Evolutionary conservation across 2,888 invertebrate species (phyloP).

Genomic region (Artemia sinica): DNA sequence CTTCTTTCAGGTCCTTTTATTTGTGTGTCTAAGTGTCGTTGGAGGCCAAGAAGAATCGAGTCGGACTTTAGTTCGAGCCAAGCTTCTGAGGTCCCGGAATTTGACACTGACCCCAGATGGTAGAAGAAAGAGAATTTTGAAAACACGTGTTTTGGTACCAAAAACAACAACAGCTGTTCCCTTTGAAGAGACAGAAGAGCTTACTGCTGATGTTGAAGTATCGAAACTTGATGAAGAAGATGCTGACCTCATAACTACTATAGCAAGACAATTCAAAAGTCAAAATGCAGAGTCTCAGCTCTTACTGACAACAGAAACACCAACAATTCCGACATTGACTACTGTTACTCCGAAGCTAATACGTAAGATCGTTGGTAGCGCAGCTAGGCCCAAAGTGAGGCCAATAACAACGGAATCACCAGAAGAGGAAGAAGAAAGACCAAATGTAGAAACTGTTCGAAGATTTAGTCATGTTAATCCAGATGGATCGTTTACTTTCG

Average conservation of each 20-base stretch:
- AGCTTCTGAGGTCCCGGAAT: slow-evolving; percentile 10
- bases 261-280: neutral
- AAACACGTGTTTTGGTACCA: neutral
- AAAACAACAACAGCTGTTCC: neutral
- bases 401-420: slow-evolving; percentile 5
- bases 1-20: too few species aligned
- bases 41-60: neutral
- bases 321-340: slow-evolving; percentile 5
- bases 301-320: slow-evolving; percentile 4
- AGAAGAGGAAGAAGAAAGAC: slow-evolving; percentile 24
- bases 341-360: neutral
- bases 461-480: slow-evolving; percentile 68
- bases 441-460: slow-evolving; percentile 53
- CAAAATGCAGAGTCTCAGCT: neutral
- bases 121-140: slow-evolving; percentile 10
- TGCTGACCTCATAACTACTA: slow-evolving; percentile 8
- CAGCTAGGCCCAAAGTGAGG: neutral
- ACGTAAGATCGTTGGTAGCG: too few species aligned
- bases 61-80: neutral
- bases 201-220: slow-evolving; percentile 6
- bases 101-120: slow-evolving; percentile 6
- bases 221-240: neutral
- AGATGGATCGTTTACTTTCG: slow-evolving; percentile 66
- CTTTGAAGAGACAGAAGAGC: slow-evolving; percentile 3
- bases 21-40: neutral